Evolutionary conservation across 2,113 vertebrate genomes (phyloP).

Genomic region (Bubalus kerabau): DNA sequence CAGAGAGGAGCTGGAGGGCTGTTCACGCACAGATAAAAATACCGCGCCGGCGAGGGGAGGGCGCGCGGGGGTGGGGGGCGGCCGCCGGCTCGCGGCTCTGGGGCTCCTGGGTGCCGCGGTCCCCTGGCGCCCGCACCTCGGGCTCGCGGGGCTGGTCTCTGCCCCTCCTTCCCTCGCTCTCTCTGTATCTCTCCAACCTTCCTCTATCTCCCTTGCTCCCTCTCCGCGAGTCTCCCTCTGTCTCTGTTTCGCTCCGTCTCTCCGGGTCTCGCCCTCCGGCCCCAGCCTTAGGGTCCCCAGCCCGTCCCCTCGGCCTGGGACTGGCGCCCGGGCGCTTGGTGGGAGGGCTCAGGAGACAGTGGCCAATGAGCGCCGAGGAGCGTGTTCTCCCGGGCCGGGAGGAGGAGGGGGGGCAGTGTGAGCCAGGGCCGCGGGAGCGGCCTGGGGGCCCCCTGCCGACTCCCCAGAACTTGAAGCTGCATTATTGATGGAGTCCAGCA

Average conservation of each 20-base stretch:
- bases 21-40: slow-evolving; percentile 43
- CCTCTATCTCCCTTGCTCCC: background rate
- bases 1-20: slow-evolving; percentile 27
- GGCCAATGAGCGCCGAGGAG: slow-evolving; percentile 61
- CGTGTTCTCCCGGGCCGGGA: background rate
- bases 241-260: slow-evolving; percentile 62
- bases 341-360: slow-evolving; percentile 48
- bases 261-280: slow-evolving; percentile 61
- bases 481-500: slow-evolving; percentile 78
- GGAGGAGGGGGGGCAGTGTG: background rate
- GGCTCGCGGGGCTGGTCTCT: background rate
- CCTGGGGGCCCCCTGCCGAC: slow-evolving; percentile 73
- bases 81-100: background rate
- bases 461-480: slow-evolving; percentile 71
- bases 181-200: slow-evolving; percentile 35
- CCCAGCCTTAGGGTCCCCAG: slow-evolving; percentile 70
- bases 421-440: slow-evolving; percentile 57
- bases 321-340: slow-evolving; percentile 35
- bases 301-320: slow-evolving; percentile 63
- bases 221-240: slow-evolving; percentile 53
- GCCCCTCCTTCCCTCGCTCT: background rate
- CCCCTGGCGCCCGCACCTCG: background rate
- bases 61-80: background rate
- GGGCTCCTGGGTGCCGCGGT: background rate
- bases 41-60: background rate